Percentiles rank a stretch among this genome's conserved stretches.
phyloP scores from a whole-genome alignment of 2,113 vertebrate species.

The Vombatus ursinus region DNA sequence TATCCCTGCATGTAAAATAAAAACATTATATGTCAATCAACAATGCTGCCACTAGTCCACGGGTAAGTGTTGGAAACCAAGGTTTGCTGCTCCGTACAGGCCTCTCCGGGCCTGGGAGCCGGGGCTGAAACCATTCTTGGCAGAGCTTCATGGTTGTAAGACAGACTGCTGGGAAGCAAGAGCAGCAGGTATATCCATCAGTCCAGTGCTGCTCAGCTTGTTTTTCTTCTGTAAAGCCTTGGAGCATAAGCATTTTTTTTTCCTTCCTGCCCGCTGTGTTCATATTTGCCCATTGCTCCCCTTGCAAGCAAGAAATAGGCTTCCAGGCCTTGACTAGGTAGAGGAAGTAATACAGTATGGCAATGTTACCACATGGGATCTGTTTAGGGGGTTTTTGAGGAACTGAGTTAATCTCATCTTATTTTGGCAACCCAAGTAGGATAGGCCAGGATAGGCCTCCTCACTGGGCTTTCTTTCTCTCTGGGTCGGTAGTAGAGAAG shows the following conservation, averaged over 20 bases:
- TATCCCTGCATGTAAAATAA: background rate
- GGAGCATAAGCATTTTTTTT: background rate
- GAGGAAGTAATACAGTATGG: background rate
- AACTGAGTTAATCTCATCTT: background rate
- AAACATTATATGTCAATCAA: background rate
- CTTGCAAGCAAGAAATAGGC: background rate
- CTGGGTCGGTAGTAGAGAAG: background rate
- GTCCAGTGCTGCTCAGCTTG: background rate
- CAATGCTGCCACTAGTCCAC: accelerated
- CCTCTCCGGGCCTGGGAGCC: background rate
- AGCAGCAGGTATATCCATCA: background rate
- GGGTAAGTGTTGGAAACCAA: background rate
- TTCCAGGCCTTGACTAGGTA: background rate
- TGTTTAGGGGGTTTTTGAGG: background rate
- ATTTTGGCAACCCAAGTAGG: background rate
- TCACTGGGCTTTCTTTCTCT: background rate
- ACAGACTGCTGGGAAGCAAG: background rate
- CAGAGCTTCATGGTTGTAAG: background rate
- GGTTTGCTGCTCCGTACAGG: too few species aligned
- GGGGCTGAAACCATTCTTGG: background rate
- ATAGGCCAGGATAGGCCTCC: background rate
- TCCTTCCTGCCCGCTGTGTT: background rate
- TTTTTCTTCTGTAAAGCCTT: background rate
- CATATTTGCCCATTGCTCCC: background rate
- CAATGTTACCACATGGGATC: background rate